Base-by-base conservation (phyloP, 2,113 vertebrate species). In the Pollachius pollachius region DNA sequence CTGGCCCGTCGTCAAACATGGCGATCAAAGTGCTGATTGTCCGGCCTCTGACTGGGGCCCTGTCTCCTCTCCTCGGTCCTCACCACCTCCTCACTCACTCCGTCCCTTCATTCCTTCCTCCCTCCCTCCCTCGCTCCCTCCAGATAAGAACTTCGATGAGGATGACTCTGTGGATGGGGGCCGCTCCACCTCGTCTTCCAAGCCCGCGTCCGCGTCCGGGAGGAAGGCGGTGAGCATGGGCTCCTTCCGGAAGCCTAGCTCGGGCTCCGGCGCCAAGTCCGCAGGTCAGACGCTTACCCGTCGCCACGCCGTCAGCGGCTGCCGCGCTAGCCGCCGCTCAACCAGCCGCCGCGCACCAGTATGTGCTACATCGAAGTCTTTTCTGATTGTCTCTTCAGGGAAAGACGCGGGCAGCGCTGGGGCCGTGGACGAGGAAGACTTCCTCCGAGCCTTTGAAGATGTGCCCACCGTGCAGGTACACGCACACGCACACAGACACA, bases 81-180 rank as follows among this genome's bases (percentile, higher is more conserved):
- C 27, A 23, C 21, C 15, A 16, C 15, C 4, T n/a, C 21, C 37
- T 54, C 68, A 11, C 15, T 58, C 57, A 9, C 58, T 21, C n/a
- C 19, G 2, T 58, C 8, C n/a, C 56, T 59, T 15, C 21, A 11
- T 67, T 2, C 25, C 18, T 70, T 5, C 66, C 6, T 52, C 3
- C 17, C 13, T 27, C 25, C 15, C 18, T 54, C 62, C 37, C 57
- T 64, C 25, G 13, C 13, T 9, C 21, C 62, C 60, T n/a, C 1
- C 89, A 99, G 97, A 98, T 91, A 98, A 97, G 83, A 96, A 93
- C 89, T 95, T 98, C 67, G 97, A 99, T 23, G 97, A 99, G 88
- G 97, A 98, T 78, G 97, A 99, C 78, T 99, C 96, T 0, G 92
- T 95, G 91, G 96, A 99, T 71, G 96, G 96, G 16, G 96, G 95